Conservation (phyloP, 2,797 vertebrate species). For the Serranus cabrilla region DNA sequence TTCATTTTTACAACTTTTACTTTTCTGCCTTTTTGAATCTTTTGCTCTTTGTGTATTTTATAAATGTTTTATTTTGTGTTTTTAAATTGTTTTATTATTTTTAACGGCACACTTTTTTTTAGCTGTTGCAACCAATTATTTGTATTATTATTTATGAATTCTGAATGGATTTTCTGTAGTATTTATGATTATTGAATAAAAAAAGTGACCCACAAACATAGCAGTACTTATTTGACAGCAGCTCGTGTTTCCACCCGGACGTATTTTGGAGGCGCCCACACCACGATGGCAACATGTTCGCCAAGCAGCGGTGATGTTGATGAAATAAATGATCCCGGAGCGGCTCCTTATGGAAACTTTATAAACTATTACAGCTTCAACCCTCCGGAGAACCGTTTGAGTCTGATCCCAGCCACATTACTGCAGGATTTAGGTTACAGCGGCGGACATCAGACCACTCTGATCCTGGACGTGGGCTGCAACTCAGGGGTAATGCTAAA, state of each 20-base stretch:
- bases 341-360: slow-evolving; percentile 92
- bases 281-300: slow-evolving; percentile 81
- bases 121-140: no score
- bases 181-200: no score
- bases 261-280: slow-evolving; percentile 42
- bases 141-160: no score
- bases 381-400: slow-evolving; percentile 90
- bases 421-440: slow-evolving; percentile 73
- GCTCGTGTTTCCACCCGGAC: slow-evolving; percentile 51
- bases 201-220: no score
- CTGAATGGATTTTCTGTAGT: no score
- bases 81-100: no score
- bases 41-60: no score
- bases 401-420: slow-evolving; percentile 86
- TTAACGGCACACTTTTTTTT: no score
- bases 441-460: slow-evolving; percentile 55
- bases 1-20: no score
- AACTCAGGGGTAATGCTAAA: slow-evolving; percentile 89
- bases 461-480: slow-evolving; percentile 93
- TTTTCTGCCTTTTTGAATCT: no score
- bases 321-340: slow-evolving; percentile 83
- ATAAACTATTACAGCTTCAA: slow-evolving; percentile 93
- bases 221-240: no score
- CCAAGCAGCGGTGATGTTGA: accelerated
- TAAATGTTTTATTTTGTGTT: no score